Evolutionary conservation across 2,113 vertebrate species (phyloP).

Genomic region (Hippocampus zosterae): DNA sequence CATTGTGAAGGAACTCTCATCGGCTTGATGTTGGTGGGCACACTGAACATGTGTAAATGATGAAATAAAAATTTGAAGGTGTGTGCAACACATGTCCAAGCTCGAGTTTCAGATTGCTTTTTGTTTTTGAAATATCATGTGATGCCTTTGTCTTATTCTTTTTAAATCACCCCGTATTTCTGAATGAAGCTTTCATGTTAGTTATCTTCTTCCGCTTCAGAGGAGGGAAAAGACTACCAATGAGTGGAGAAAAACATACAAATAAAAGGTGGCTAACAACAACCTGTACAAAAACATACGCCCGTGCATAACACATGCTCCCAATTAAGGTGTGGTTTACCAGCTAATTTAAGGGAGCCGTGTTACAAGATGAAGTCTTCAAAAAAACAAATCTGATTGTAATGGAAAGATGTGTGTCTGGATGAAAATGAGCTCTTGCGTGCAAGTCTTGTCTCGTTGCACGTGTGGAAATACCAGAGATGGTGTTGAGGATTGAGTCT

Average conservation of each 20-base stretch:
- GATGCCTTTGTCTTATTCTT: no score
- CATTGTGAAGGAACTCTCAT: no score
- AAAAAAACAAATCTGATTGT: conserved; percentile 37
- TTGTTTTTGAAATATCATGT: no score
- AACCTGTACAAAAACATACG: conserved; percentile 20
- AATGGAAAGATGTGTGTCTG: conserved; percentile 51
- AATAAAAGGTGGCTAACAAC: conserved; percentile 22
- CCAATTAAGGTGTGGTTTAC: conserved; percentile 59
- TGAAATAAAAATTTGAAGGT: no score
- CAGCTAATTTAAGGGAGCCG: conserved; percentile 55
- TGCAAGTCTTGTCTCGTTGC: background rate
- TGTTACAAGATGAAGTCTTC: conserved; percentile 41
- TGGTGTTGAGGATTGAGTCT: conserved; percentile 71
- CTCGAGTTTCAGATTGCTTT: no score
- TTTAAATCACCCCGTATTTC: no score
- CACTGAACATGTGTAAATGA: no score
- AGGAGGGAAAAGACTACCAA: background rate
- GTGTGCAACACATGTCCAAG: no score
- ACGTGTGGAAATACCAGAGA: conserved; percentile 62
- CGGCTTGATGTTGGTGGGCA: no score
- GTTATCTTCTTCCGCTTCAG: background rate
- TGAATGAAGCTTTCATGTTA: background rate
- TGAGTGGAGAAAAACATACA: conserved; percentile 16
- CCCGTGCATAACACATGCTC: conserved; percentile 39
- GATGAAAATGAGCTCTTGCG: conserved; percentile 27